Conservation (phyloP, 1,140 invertebrate species). For the Drosophila bocqueti region DNA sequence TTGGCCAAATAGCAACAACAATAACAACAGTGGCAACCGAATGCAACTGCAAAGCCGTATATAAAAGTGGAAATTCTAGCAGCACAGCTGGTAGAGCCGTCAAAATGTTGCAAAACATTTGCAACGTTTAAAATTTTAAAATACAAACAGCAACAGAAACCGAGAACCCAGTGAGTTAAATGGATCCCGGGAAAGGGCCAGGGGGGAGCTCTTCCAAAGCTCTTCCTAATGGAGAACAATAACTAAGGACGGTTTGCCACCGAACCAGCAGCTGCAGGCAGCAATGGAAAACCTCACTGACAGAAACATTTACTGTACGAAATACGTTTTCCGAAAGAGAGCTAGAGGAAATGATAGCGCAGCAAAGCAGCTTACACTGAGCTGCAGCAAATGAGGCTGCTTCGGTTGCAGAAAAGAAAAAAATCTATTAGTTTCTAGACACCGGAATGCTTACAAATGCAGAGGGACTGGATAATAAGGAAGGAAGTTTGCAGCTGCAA, state of each 20-base stretch:
- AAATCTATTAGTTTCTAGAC: slow-evolving; percentile 21
- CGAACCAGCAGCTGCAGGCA: slow-evolving; percentile 32
- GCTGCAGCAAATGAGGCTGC: slow-evolving; percentile 39
- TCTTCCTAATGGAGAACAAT: slow-evolving; percentile 49
- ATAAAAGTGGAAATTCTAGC: slow-evolving; percentile 34
- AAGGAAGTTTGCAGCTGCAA: slow-evolving; percentile 16
- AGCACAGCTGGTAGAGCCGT: slow-evolving; percentile 37
- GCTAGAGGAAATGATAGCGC: slow-evolving; percentile 12
- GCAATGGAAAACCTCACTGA: slow-evolving; percentile 38
- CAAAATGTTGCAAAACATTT: slow-evolving; percentile 55
- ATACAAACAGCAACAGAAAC: slow-evolving; percentile 44
- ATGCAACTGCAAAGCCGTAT: slow-evolving; percentile 26
- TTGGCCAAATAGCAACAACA: slow-evolving; percentile 47
- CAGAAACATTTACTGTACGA: slow-evolving; percentile 45
- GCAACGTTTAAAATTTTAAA: slow-evolving; percentile 52
- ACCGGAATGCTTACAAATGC: slow-evolving; percentile 3
- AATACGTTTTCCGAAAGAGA: slow-evolving; percentile 11
- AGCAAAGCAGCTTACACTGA: slow-evolving; percentile 42
- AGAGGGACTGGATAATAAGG: slow-evolving; percentile 6
- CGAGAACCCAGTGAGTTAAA: slow-evolving; percentile 9
- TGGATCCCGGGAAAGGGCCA: neutral
- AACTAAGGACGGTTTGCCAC: slow-evolving; percentile 33
- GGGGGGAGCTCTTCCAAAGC: slow-evolving; percentile 9
- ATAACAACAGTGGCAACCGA: slow-evolving; percentile 6
- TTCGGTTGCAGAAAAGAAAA: slow-evolving; percentile 12